phyloP scores from a whole-genome alignment of 2,888 invertebrate species.

The Chloroclysta siterata region DNA sequence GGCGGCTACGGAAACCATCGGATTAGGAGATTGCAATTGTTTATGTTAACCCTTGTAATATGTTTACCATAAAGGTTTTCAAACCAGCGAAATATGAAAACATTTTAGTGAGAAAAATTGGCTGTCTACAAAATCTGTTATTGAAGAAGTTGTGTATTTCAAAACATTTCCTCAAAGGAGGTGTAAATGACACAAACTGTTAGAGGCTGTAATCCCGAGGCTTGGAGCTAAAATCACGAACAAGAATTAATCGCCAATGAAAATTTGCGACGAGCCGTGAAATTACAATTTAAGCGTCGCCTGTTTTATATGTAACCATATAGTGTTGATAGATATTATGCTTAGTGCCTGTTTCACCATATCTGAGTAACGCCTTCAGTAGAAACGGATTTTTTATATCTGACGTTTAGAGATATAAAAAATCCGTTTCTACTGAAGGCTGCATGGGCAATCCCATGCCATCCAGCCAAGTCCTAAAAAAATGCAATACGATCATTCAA shows the following conservation, averaged over 20 bases:
- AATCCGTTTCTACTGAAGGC: too few relatives aligned
- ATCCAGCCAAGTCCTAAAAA: too few relatives aligned
- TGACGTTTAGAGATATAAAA: too few relatives aligned
- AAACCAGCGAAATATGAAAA: conserved; percentile 15
- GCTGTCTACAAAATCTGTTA: neutral
- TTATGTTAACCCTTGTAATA: conserved; percentile 43
- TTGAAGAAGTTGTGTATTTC: neutral
- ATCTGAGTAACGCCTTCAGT: too few relatives aligned
- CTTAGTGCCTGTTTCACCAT: neutral
- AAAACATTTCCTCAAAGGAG: conserved; percentile 12
- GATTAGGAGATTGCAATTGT: conserved; percentile 47
- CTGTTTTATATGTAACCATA: conserved; percentile 59
- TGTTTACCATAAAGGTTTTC: conserved; percentile 38
- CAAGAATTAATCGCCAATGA: conserved; percentile 80
- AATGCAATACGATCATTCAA: too few relatives aligned
- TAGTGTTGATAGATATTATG: conserved; percentile 21
- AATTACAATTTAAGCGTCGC: conserved; percentile 79
- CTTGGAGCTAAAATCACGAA: conserved; percentile 67
- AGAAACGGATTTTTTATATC: too few relatives aligned
- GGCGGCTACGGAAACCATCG: conserved; percentile 41
- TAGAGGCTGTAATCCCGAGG: conserved; percentile 49
- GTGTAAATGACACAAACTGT: conserved; percentile 54
- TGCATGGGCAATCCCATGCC: too few relatives aligned
- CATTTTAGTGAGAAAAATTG: neutral
- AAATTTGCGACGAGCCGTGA: conserved; percentile 79